phyloP scores from a whole-genome alignment of 2,113 vertebrate genomes.

The Paralichthys olivaceus region DNA sequence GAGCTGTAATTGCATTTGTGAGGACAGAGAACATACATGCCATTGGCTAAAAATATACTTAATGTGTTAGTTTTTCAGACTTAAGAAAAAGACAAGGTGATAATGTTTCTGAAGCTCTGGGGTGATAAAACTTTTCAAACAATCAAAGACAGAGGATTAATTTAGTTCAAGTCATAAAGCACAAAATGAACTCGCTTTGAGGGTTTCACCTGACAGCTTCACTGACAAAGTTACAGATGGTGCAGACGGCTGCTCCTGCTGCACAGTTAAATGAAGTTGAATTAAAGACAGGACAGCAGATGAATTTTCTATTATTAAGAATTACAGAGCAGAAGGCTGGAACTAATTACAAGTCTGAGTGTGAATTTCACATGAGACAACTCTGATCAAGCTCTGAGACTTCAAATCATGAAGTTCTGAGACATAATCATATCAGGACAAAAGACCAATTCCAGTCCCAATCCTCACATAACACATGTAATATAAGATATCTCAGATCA shows the following conservation, averaged over 20 bases:
- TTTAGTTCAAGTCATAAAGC: constrained; percentile 34
- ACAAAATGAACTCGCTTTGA: constrained; percentile 28
- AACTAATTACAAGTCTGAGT: constrained; percentile 14
- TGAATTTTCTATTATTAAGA: constrained; percentile 30
- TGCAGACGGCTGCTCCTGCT: constrained; percentile 6
- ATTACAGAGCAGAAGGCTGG: background rate
- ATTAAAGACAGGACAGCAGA: constrained; percentile 15
- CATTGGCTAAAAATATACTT: constrained; percentile 21
- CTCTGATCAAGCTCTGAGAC: background rate
- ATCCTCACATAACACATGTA: background rate
- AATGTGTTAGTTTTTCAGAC: constrained; percentile 29
- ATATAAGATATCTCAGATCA: background rate
- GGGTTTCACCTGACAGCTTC: constrained; percentile 18
- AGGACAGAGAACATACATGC: constrained; percentile 22
- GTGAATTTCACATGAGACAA: background rate
- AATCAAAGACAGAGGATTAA: background rate
- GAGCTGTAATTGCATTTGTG: constrained; percentile 38
- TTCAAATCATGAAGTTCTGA: background rate
- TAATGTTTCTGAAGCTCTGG: constrained; percentile 1
- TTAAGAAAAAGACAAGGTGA: constrained; percentile 9
- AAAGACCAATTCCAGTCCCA: background rate
- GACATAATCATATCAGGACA: background rate
- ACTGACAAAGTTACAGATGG: background rate
- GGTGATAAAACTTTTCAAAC: constrained; percentile 23
- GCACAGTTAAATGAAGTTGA: constrained; percentile 19